These are phyloP conservation scores for Ellobium chinense DNA, from an alignment of 2,888 invertebrate species.

Conservation along the genomic window DNA sequence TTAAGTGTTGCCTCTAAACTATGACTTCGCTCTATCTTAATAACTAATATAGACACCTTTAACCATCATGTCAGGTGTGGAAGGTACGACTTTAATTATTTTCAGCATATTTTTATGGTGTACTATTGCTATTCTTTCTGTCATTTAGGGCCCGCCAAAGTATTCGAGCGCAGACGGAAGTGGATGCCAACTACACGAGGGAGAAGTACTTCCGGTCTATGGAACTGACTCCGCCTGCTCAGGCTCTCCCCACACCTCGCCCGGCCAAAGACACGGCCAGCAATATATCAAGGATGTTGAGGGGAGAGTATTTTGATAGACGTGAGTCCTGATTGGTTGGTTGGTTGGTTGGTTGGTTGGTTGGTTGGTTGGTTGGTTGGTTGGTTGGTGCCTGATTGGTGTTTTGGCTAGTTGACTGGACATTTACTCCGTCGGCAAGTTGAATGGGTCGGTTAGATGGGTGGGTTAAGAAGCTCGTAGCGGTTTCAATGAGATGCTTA, in stretches of 20 bases:
- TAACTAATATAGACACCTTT: too few species aligned
- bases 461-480: too few species aligned
- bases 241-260: neutral
- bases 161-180: neutral
- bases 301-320: constrained; percentile 34
- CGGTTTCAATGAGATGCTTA: too few species aligned
- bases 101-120: too few species aligned
- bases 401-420: neutral
- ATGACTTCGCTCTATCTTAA: too few species aligned
- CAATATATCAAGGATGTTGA: constrained; percentile 15
- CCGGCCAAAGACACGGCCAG: constrained; percentile 16
- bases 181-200: constrained; percentile 4
- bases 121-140: too few species aligned
- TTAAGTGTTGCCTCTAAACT: too few species aligned
- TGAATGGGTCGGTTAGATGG: too few species aligned
- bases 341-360: neutral
- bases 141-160: neutral
- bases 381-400: neutral
- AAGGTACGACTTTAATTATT: too few species aligned
- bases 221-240: neutral
- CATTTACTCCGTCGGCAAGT: too few species aligned
- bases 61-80: too few species aligned
- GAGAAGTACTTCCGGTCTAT: constrained; percentile 13
- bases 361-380: neutral
- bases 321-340: constrained; percentile 3